Evolutionary conservation across 2,888 invertebrate genomes (phyloP).

Genomic region (Hyposoter didymator): DNA sequence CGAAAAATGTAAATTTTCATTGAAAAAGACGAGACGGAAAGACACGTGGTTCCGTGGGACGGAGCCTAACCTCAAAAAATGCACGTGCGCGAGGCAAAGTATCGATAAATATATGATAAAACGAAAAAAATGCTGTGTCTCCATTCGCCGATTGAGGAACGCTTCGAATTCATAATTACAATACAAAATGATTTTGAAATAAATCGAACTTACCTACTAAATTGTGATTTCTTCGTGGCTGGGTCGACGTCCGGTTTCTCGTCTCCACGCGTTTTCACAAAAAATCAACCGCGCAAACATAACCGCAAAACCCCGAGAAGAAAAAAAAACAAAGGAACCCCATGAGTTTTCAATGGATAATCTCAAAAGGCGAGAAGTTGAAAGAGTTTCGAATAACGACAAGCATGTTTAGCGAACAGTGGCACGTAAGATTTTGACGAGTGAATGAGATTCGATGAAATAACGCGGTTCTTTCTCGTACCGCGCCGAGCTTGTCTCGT

Average conservation of each 20-base stretch:
- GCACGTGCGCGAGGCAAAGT: constrained; percentile 4
- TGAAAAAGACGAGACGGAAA: neutral
- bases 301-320: constrained; percentile 23
- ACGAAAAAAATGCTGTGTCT: neutral
- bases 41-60: constrained; percentile 36
- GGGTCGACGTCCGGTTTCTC: constrained; percentile 23
- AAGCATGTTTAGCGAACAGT: constrained; percentile 67
- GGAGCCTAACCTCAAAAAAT: constrained; percentile 39
- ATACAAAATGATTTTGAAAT: neutral
- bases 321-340: constrained; percentile 5
- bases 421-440: constrained; percentile 69
- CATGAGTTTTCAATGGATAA: neutral
- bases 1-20: neutral
- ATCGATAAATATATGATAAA: neutral
- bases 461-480: constrained; percentile 59
- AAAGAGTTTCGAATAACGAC: constrained; percentile 13
- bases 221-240: constrained; percentile 8
- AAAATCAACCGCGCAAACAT: constrained; percentile 29
- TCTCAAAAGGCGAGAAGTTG: neutral
- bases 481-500: constrained; percentile 45
- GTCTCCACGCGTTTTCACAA: constrained; percentile 25
- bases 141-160: neutral
- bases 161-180: neutral
- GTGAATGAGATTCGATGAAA: constrained; percentile 65
- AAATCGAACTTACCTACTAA: constrained; percentile 41